Conservation (phyloP, 2,113 vertebrate genomes). For the Raphicerus campestris region DNA sequence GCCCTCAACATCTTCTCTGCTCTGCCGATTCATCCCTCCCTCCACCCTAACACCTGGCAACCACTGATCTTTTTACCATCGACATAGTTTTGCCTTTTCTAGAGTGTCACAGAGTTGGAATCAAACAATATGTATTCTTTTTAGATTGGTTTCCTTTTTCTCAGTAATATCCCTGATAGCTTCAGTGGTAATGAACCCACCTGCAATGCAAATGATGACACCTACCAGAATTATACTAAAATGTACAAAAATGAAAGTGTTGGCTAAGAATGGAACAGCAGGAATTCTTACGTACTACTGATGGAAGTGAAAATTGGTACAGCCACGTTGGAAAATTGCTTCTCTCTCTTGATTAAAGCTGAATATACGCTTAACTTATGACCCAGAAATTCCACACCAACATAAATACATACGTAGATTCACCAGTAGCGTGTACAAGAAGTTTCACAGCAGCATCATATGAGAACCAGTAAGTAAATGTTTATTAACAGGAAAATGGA, state of each 20-base stretch:
- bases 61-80: background rate
- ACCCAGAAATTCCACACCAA: background rate
- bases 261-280: background rate
- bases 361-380: background rate
- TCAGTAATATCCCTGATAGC: background rate
- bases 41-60: background rate
- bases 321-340: constrained; percentile 17
- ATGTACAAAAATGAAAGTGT: background rate
- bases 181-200: background rate
- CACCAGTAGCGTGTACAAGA: constrained; percentile 15
- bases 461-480: background rate
- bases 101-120: background rate
- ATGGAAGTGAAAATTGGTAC: background rate
- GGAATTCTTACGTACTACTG: background rate
- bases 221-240: background rate
- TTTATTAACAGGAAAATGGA: background rate
- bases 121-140: background rate
- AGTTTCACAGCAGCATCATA: background rate
- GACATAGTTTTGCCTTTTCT: background rate
- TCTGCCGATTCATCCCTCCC: background rate
- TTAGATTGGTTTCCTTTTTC: background rate
- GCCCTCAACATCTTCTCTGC: background rate
- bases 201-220: background rate
- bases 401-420: background rate
- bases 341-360: constrained; percentile 16